phyloP scores from a whole-genome alignment of 2,888 invertebrate species.

The Eilema depressum region DNA sequence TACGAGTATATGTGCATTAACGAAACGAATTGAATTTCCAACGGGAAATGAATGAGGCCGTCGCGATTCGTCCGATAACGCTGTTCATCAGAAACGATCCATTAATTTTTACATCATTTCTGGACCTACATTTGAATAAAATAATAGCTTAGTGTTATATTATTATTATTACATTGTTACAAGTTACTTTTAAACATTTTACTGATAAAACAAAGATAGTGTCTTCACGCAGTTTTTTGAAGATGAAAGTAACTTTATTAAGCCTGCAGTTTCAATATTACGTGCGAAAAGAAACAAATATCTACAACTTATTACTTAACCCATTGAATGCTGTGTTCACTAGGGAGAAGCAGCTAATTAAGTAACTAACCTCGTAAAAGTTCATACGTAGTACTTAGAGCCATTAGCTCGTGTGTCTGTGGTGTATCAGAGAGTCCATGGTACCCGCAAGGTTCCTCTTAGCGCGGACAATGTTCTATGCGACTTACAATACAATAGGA shows the following conservation, averaged over 20 bases:
- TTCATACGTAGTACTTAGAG: conserved; percentile 25
- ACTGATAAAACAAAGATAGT: not conserved
- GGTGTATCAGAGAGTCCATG: conserved; percentile 51
- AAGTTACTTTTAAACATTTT: too few species aligned
- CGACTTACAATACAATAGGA: conserved; percentile 73
- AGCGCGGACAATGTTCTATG: conserved; percentile 68
- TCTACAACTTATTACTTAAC: not conserved
- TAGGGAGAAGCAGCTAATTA: not conserved
- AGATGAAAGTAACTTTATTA: conserved; percentile 15
- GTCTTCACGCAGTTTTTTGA: conserved; percentile 20
- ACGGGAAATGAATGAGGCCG: conserved; percentile 61
- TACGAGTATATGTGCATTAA: too few species aligned
- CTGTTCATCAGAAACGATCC: conserved; percentile 57
- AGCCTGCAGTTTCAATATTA: too few species aligned
- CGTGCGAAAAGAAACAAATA: not conserved
- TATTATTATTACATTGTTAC: not conserved
- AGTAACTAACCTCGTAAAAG: conserved; percentile 38
- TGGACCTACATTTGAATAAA: not conserved
- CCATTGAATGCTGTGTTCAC: not conserved
- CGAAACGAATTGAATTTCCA: conserved; percentile 60
- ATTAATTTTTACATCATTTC: conserved; percentile 31
- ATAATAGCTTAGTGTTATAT: conserved; percentile 10
- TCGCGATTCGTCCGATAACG: conserved; percentile 59
- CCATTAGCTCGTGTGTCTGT: conserved; percentile 37
- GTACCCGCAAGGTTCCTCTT: conserved; percentile 61